Evolutionary conservation across 2,113 vertebrate genomes (phyloP), one percentile per base, ranked within the genome.

Genomic region (Mustela nigripes): DNA sequence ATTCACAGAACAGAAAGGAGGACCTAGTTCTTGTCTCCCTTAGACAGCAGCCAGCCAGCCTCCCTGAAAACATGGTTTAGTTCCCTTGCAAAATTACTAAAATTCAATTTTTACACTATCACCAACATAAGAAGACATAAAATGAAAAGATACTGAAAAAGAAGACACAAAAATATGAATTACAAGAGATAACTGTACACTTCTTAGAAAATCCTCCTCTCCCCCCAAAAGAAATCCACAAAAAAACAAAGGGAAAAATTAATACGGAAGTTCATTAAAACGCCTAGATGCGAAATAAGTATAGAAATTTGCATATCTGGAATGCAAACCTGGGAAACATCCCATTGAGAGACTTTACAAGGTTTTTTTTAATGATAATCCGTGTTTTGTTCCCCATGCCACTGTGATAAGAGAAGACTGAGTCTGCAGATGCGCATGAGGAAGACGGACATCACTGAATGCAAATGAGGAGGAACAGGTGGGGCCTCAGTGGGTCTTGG

Each of bases 211-310:
- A 94, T 60, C 36, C 8, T 28, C 24, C 53, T 56, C 53, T 18
- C 50, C 48, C 21, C 4, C 3, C 26, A 28, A 58, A 58, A 45
- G n/a, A 81, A 56, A 56, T 31, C 42, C 39, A 48, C 33, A 15
- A 39, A 2, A 2, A 50, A 78, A 58, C 69, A 58, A 7, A 42
- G 28, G 42, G 21, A 73, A 73, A 65, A 53, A 48, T 92, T 69
- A 89, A 95, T 21, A 79, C 8, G 11, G 36, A 95, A 89, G 63
- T 91, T 81, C 50, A 76, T 87, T 82, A 94, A 95, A 94, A 79
- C 22, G 24, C 79, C 88, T 84, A 24, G n/a, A 92, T 73, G 45
- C 2, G 45, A 95, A 91, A 45, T 39, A 88, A 94, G 92, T 42
- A 84, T 10, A 94, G 56, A 89, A 58, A 53, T 58, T 53, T 58